These are phyloP conservation scores for Thumatha senex DNA, from an alignment of 2,888 invertebrate genomes.

Conservation along the genomic window DNA sequence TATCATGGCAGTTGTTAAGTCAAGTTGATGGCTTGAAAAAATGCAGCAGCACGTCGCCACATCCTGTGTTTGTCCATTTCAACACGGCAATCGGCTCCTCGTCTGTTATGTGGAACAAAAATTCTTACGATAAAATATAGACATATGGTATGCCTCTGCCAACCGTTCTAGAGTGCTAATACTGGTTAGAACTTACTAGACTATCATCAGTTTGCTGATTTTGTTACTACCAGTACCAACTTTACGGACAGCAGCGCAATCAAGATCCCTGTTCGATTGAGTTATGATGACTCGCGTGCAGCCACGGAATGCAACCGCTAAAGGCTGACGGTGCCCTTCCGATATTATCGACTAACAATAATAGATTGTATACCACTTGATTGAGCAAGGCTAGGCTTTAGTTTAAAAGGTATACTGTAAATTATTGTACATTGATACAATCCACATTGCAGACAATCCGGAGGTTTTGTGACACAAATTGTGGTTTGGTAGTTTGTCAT, in stretches of 20 bases:
- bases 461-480: background rate
- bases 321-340: constrained; percentile 26
- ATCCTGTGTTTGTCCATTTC: too few species aligned
- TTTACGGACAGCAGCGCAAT: constrained; percentile 40
- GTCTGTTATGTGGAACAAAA: too few species aligned
- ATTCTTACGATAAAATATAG: too few species aligned
- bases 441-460: constrained; percentile 7
- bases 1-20: too few species aligned
- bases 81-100: too few species aligned
- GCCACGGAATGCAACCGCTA: constrained; percentile 37
- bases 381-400: constrained; percentile 15
- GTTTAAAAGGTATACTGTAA: constrained; percentile 9
- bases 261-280: constrained; percentile 56
- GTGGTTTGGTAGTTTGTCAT: background rate
- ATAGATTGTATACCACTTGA: constrained; percentile 30
- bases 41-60: too few species aligned
- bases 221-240: constrained; percentile 24
- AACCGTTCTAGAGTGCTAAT: too few species aligned
- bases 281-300: constrained; percentile 50
- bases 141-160: too few species aligned
- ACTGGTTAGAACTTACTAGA: too few species aligned
- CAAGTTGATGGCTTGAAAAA: too few species aligned
- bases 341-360: constrained; percentile 33
- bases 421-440: constrained; percentile 11
- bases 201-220: background rate